Percentiles rank a stretch among this genome's conserved stretches.
phyloP scores from a whole-genome alignment of 2,888 invertebrate genomes.

The Tetramorium bicarinatum region DNA sequence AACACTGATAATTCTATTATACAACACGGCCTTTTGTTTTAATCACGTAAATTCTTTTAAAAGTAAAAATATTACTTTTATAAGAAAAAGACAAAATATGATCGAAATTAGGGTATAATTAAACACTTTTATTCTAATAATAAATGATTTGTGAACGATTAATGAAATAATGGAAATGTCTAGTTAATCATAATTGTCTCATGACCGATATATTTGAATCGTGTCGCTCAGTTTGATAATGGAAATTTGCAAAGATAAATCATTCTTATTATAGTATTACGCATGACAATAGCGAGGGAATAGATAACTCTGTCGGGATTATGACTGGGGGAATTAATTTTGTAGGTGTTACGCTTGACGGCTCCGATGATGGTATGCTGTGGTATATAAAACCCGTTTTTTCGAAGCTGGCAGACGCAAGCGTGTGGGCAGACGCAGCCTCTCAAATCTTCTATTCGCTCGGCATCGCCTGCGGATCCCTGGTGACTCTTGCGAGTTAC shows the following conservation, averaged over 20 bases:
- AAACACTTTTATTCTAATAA: background rate
- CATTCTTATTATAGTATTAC: background rate
- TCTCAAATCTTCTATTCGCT: constrained; percentile 95
- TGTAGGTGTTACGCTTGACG: constrained; percentile 90
- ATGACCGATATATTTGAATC: background rate
- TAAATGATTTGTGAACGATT: background rate
- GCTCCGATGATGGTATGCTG: constrained; percentile 91
- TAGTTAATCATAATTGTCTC: background rate
- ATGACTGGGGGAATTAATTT: constrained; percentile 68
- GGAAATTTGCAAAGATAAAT: background rate
- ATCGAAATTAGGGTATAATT: background rate
- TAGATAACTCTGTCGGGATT: background rate
- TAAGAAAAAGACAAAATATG: background rate
- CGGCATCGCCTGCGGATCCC: constrained; percentile 91
- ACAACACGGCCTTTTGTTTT: background rate
- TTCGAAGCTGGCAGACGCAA: constrained; percentile 89
- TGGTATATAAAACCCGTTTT: constrained; percentile 93
- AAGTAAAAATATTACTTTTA: background rate
- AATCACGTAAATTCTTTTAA: background rate
- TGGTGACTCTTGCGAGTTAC: constrained; percentile 93
- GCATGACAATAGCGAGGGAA: background rate
- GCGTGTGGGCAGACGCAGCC: constrained; percentile 94
- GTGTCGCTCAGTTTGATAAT: background rate
- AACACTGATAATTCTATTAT: background rate
- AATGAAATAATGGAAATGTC: background rate